These are phyloP conservation scores for Trilocha varians DNA, from an alignment of 2,888 invertebrate genomes.

Conservation along the genomic window DNA sequence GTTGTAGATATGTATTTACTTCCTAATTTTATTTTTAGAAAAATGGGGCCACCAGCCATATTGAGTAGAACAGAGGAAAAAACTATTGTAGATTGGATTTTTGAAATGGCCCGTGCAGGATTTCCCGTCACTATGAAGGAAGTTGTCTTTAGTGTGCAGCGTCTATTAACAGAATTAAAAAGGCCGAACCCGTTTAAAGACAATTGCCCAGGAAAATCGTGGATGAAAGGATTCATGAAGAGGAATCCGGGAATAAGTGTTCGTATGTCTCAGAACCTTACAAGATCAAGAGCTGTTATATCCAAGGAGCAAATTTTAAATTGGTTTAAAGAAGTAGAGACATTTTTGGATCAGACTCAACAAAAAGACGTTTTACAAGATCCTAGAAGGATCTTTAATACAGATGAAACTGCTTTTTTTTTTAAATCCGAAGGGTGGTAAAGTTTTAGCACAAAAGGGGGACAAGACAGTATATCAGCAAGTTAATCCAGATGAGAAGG, in stretches of 20 bases:
- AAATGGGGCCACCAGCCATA: constrained; percentile 15
- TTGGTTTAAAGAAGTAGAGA: constrained; percentile 16
- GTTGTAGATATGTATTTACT: not conserved
- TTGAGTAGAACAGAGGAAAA: constrained; percentile 14
- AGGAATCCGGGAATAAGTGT: constrained; percentile 13
- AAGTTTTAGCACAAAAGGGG: constrained; percentile 15
- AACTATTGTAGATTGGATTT: constrained; percentile 14
- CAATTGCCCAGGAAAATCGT: constrained; percentile 14
- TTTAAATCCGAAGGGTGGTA: constrained; percentile 11
- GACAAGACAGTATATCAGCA: constrained; percentile 15
- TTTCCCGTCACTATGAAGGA: constrained; percentile 14
- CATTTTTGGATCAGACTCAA: constrained; percentile 14
- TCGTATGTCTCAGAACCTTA: constrained; percentile 14
- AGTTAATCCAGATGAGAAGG: constrained; percentile 12
- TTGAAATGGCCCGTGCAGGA: constrained; percentile 9
- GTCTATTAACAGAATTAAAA: constrained; percentile 9
- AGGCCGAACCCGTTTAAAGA: constrained; percentile 11
- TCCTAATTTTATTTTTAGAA: constrained; percentile 8
- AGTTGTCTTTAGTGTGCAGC: constrained; percentile 14
- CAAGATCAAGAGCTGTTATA: constrained; percentile 2
- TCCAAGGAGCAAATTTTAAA: not conserved
- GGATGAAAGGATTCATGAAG: constrained; percentile 8
- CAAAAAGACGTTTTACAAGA: constrained; percentile 14
- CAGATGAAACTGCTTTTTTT: constrained; percentile 18
- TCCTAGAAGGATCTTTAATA: constrained; percentile 15